Evolutionary conservation across 2,113 vertebrate species (phyloP).

Genomic region (Zapornia atra): DNA sequence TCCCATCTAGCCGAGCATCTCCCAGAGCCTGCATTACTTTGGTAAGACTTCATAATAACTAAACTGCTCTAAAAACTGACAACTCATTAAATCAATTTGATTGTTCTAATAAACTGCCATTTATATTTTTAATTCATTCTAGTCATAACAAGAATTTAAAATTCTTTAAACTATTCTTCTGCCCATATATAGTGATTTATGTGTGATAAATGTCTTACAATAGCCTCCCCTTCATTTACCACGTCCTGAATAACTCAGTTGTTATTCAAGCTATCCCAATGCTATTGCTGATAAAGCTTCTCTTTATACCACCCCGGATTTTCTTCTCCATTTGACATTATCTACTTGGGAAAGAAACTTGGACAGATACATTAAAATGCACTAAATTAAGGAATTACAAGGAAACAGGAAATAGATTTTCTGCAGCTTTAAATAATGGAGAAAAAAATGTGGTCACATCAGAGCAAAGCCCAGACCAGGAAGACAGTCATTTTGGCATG

Average conservation of each 20-base stretch:
- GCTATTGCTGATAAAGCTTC: slow-evolving; percentile 17
- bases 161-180: neutral
- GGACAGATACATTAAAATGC: neutral
- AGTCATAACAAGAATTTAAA: neutral
- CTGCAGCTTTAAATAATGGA: neutral
- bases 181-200: neutral
- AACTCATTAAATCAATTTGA: neutral
- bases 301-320: neutral
- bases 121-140: neutral
- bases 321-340: neutral
- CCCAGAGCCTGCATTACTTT: neutral
- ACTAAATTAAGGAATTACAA: neutral
- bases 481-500: neutral
- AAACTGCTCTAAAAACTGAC: neutral
- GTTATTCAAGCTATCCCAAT: neutral
- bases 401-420: neutral
- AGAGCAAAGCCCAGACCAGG: neutral
- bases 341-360: neutral
- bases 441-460: neutral
- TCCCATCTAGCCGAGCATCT: neutral
- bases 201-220: neutral
- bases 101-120: neutral
- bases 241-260: neutral
- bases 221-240: neutral
- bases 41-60: neutral